Evolutionary conservation across 2,888 invertebrate species (phyloP).

Genomic region (Lasioglossum vierecki): DNA sequence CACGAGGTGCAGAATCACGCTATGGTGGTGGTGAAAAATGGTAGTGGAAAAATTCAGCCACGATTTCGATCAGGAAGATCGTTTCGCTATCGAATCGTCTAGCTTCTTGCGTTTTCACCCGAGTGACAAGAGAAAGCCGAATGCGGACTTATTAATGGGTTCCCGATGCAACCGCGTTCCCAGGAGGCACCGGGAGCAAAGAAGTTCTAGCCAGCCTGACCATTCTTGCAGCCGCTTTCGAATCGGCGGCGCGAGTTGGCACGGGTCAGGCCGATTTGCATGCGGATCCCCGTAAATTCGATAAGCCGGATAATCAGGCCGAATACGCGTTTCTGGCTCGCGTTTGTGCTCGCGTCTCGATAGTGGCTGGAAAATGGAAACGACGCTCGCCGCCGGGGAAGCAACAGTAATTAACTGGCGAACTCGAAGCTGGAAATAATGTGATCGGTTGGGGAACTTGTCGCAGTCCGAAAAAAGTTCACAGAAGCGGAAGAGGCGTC

Average conservation of each 20-base stretch:
- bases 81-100: not conserved
- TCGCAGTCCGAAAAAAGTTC: not conserved
- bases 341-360: constrained; percentile 21
- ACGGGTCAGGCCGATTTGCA: constrained; percentile 48
- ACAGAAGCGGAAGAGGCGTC: too few species aligned
- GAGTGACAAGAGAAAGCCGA: constrained; percentile 11
- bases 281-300: constrained; percentile 47
- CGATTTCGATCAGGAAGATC: not conserved
- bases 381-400: not conserved
- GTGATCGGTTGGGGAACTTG: not conserved
- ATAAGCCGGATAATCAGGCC: constrained; percentile 52
- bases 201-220: constrained; percentile 30
- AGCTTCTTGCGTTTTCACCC: not conserved
- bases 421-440: not conserved
- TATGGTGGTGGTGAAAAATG: too few species aligned
- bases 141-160: not conserved
- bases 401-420: not conserved
- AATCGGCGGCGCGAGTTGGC: constrained; percentile 49
- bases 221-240: constrained; percentile 57
- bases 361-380: constrained; percentile 34
- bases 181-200: not conserved
- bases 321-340: constrained; percentile 45
- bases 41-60: not conserved
- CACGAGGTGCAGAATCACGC: too few species aligned
- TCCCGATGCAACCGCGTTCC: not conserved